Evolutionary conservation across 92 coral and sea anemone species (phyloP), one percentile per base, ranked within the genome.

Genomic region (Epizoanthus stellaris): DNA sequence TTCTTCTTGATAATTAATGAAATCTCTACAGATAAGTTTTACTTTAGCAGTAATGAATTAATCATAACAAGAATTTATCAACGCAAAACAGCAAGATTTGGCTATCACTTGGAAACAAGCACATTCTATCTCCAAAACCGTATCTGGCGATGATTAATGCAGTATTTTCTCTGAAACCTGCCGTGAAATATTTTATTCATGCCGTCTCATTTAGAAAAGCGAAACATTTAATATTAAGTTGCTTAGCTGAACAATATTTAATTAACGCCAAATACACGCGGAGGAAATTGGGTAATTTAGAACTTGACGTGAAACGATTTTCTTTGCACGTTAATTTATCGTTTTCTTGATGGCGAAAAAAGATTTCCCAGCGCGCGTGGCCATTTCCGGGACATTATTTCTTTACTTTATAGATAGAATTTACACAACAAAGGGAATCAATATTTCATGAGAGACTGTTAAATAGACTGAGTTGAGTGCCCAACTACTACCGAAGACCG

Each of bases 401-500:
- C 91, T 75, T 75, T 68, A 87, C 73, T 88, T 90, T 90, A 94
- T 85, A 83, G 89, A 87, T 85, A 82, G 85, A 87, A 94, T 94
- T 94, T 90, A 87, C 95, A 90, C 92, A 88, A 94, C 98, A 94
- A 94, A 89, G 90, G 76, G 79, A 36, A 94, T 94, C 88, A 92
- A 94, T 94, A 81, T 92, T 87, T 77, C 95, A 94, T 94, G 91
- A 76, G 77, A 71, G 65, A 69, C 85, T 83, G 72, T 91, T 92
- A 88, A 87, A 92, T 89, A 84, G 91, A 61, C 52, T 19, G 57
- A 61, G 84, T 7, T 49, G 80, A 83, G 76, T 67, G 54, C 63
- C 62, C 80, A 67, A 63, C 88, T 36, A 72, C 85, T 34, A 52
- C 75, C 23, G n/a, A 20, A 4, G 67, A 79, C 23, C n/a, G 6